Evolutionary conservation across 2,113 vertebrate species (phyloP).

Genomic region (Malurus elegans): DNA sequence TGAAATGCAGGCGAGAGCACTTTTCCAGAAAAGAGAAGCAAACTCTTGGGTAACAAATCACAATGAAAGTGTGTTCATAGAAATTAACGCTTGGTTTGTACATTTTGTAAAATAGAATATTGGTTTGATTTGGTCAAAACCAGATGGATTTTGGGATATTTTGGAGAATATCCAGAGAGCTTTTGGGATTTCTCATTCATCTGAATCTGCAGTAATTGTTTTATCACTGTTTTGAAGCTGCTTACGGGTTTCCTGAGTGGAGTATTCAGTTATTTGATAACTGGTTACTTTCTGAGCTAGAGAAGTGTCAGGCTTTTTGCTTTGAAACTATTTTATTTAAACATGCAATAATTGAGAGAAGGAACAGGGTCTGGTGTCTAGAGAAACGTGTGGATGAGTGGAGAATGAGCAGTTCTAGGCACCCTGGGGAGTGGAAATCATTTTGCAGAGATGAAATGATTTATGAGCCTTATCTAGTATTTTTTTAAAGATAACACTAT

Average conservation of each 20-base stretch:
- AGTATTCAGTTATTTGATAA: conserved; percentile 27
- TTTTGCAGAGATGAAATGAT: background rate
- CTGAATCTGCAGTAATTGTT: conserved; percentile 26
- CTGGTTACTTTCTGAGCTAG: conserved; percentile 9
- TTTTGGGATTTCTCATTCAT: conserved; percentile 21
- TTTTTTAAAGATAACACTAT: conserved; percentile 52
- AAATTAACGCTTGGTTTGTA: background rate
- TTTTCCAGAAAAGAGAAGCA: background rate
- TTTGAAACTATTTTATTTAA: conserved; percentile 55
- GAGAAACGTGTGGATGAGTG: background rate
- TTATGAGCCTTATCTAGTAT: conserved; percentile 46
- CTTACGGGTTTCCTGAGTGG: conserved; percentile 37
- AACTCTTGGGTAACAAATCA: background rate
- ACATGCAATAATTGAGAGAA: conserved; percentile 61
- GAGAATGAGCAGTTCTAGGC: background rate
- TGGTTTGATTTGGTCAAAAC: background rate
- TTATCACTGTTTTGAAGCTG: conserved; percentile 51
- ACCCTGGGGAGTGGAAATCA: background rate
- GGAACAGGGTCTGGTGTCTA: conserved; percentile 7
- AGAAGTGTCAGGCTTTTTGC: conserved; percentile 6
- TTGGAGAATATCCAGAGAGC: background rate
- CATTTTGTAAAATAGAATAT: conserved; percentile 37
- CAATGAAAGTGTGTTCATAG: background rate
- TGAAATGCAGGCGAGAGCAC: background rate
- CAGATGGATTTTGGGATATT: background rate